phyloP scores from a whole-genome alignment of 2,113 vertebrate species.

The Peromyscus maniculatus region DNA sequence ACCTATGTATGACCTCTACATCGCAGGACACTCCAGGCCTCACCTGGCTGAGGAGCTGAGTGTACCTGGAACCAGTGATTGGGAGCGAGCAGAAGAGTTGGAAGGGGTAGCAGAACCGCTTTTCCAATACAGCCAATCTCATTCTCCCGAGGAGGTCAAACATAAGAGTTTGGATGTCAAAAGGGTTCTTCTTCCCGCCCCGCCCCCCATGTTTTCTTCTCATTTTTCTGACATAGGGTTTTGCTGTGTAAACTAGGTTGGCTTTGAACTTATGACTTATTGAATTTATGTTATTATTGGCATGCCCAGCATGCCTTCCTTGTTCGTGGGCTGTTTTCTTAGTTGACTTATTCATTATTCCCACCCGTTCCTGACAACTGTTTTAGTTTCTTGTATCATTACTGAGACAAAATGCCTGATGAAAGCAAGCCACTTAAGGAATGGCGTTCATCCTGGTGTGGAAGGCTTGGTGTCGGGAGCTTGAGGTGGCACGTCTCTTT shows the following conservation, averaged over 20 bases:
- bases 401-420: neutral
- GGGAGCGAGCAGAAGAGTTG: neutral
- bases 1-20: fast-evolving
- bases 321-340: neutral
- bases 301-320: no score
- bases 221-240: neutral
- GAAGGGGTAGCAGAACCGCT: fast-evolving
- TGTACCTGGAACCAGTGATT: neutral
- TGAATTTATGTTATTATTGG: neutral
- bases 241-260: neutral
- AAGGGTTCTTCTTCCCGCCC: neutral
- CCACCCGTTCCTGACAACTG: neutral
- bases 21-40: neutral
- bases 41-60: neutral
- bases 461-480: neutral
- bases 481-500: neutral
- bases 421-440: neutral
- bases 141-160: neutral
- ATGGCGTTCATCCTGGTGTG: no score
- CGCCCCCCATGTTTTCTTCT: no score
- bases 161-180: neutral
- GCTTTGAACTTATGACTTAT: no score
- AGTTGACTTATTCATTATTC: neutral
- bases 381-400: neutral
- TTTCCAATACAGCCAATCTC: neutral